Percentiles rank a stretch among this genome's conserved stretches.
Conservation (phyloP, 2,888 invertebrate genomes). For the Meganola albula region DNA sequence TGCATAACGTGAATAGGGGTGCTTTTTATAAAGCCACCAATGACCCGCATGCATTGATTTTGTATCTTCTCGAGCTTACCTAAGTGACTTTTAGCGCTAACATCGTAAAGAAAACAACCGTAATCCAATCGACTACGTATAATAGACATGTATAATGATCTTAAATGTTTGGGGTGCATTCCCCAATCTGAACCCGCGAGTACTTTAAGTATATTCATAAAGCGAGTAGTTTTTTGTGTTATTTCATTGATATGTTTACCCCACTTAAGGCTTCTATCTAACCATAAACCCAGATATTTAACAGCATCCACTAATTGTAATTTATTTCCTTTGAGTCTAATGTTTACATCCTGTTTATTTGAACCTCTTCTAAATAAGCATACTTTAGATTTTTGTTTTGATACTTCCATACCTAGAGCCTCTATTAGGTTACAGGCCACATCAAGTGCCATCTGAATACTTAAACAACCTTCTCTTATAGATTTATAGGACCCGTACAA, state of each 20-base stretch:
- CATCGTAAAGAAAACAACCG: neutral
- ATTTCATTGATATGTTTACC: neutral
- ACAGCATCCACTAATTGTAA: constrained; percentile 3
- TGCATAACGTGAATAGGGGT: constrained; percentile 3
- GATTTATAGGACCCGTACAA: neutral
- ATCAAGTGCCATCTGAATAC: too few species aligned
- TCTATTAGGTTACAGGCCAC: too few species aligned
- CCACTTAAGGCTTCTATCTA: neutral
- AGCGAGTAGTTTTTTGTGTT: neutral
- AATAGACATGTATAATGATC: neutral
- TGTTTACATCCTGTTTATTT: neutral
- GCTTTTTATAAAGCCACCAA: constrained; percentile 2
- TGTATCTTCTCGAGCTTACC: neutral
- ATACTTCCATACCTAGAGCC: neutral
- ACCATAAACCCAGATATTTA: neutral
- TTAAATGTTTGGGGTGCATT: neutral
- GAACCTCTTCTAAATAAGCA: neutral
- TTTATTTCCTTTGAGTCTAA: neutral
- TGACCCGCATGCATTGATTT: neutral
- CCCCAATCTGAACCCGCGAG: neutral
- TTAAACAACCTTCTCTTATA: neutral
- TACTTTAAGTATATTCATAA: neutral
- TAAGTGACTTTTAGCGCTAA: neutral
- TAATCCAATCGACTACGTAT: neutral
- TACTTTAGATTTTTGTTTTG: neutral